Evolutionary conservation across 2,113 vertebrate genomes (phyloP), one percentile per base, ranked within the genome.

Genomic region (Lepus americanus): DNA sequence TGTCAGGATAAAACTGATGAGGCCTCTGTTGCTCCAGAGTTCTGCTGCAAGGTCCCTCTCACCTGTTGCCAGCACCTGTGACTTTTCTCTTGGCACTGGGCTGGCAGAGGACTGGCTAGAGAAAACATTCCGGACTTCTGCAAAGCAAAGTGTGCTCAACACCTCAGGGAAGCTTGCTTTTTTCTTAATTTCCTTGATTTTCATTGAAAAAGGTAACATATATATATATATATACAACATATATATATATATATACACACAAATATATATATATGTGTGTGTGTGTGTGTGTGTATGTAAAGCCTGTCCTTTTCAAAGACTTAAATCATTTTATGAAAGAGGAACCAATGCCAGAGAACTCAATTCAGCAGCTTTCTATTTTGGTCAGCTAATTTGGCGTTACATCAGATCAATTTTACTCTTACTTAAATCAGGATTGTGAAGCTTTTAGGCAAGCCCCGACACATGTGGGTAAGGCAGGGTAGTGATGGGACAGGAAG

Each of bases 191-290:
- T 70, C 5, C 64, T 77, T 69, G 13, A 33, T 44, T 94, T 92
- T 87, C 94, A 90, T 87, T 90, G 55, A 12, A 14, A 63, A 39
- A 88, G 39, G 55, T 17, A 59, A 81, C 76, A 7, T 86, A 72
- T 59, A 59, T n/a, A 9, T 23, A 1, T 36, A n/a, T 67, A 39
- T 81, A 77, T 59, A 39, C 29, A 6, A 9, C 19, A 1, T 36
- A 29, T 72, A 39, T 86, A 77, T 59, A 49, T n/a, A 9, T 23
- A 1, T 33, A 29, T 72, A 39, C 39, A 39, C 39, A 39, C 39
- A 39, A 6, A 44, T 44, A 44, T 44, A 44, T 44, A 7, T 44
- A 44, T 6, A 44, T 86, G 72, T 59, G 51, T n/a, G 6, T 23
- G 1, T 33, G 29, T 72, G 39, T 44, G 6, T 86, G 72, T 59